Conservation (phyloP, 2,113 vertebrate species). For the Setophaga coronata region DNA sequence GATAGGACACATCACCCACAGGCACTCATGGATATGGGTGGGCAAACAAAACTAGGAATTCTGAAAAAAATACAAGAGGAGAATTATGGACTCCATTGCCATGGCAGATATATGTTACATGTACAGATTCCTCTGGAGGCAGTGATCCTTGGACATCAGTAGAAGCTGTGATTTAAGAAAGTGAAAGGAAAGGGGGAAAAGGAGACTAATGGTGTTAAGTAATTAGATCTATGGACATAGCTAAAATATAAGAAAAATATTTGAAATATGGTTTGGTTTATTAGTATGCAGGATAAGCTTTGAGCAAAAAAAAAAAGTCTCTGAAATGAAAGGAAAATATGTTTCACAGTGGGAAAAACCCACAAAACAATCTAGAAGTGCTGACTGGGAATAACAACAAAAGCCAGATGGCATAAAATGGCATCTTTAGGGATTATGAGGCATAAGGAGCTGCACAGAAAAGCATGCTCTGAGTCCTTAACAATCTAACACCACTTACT, state of each 20-base stretch:
- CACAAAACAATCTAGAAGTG: constrained; percentile 69
- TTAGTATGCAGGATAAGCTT: constrained; percentile 34
- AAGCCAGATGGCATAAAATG: constrained; percentile 81
- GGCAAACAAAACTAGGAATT: not conserved
- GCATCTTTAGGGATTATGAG: constrained; percentile 78
- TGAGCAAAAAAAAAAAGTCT: not conserved
- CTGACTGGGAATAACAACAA: constrained; percentile 76
- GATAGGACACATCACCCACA: not conserved
- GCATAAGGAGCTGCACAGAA: constrained; percentile 65
- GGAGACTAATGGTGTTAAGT: not conserved
- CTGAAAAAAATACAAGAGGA: not conserved
- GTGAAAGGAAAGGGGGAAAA: not conserved
- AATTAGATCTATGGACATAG: not conserved
- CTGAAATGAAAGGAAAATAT: constrained; percentile 62
- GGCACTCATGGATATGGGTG: not conserved
- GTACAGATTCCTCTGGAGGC: not conserved
- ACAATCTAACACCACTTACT: constrained; percentile 40
- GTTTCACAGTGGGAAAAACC: constrained; percentile 64
- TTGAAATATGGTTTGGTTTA: constrained; percentile 64
- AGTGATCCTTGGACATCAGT: not conserved
- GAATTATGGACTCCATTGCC: not conserved
- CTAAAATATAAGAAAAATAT: not conserved
- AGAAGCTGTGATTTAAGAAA: not conserved
- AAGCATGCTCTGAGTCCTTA: constrained; percentile 70
- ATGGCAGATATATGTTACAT: not conserved